A percentile compares a stretch with the other conserved stretches of the same genome.
Conservation (phyloP, 2,797 vertebrate genomes). For the Lacerta bilineata region DNA sequence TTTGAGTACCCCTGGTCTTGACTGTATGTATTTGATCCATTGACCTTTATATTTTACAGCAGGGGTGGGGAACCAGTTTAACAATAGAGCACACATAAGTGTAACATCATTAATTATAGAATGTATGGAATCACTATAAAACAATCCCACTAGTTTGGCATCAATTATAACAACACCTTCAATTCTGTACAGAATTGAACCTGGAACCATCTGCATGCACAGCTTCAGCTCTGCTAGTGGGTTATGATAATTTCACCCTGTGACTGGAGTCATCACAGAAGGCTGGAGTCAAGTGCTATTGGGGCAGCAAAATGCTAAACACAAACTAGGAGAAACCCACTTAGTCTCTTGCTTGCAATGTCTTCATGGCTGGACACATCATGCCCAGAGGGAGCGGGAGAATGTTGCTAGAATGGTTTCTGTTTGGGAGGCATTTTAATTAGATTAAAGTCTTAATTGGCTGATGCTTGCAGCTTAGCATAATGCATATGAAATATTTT, state of each 20-base stretch:
- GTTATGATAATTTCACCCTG: neutral
- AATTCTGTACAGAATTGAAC: neutral
- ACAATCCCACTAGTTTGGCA: neutral
- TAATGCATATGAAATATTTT: neutral
- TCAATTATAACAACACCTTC: neutral
- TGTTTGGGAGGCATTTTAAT: neutral
- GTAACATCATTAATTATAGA: neutral
- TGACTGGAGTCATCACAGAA: neutral
- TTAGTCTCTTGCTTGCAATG: neutral
- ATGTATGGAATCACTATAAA: neutral
- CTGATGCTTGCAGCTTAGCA: neutral
- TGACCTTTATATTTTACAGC: neutral
- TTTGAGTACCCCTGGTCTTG: too few relatives aligned
- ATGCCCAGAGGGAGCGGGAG: neutral
- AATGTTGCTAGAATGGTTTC: neutral
- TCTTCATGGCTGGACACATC: neutral
- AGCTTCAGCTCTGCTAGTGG: neutral
- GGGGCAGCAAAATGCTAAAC: neutral
- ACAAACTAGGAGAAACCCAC: neutral
- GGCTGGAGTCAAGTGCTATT: neutral
- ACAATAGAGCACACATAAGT: neutral
- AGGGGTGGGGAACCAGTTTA: neutral
- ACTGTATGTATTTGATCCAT: neutral
- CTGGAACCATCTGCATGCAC: neutral
- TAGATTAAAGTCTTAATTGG: conserved; percentile 1